Base-by-base conservation (phyloP, 2,113 vertebrate species). In the Mola mola region DNA sequence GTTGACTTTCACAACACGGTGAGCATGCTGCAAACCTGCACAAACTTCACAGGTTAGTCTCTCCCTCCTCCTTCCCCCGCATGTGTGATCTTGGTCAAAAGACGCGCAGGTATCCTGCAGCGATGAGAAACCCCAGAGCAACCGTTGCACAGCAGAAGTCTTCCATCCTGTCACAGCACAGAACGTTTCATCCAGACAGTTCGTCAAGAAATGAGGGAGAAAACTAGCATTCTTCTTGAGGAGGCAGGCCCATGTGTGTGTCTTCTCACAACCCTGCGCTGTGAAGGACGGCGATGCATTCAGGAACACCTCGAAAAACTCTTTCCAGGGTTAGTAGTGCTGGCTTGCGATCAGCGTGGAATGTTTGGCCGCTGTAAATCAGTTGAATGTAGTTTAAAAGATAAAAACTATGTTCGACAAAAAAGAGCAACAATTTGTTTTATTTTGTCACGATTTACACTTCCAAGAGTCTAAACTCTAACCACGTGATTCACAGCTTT, bases 81-180 rank as follows among this genome's bases (percentile, higher is more conserved):
- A n/a, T 7, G 25, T 1, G 33, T 0, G 15, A 24, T 2, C 21
- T 13, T 11, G 3, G 57, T 76, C 59, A 63, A 21, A 74, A 19
- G 37, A 63, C 25, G n/a, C 36, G 20, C 53, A 13, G 36, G n/a
- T 9, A 4, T 6, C n/a, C 17, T 21, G 13, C 1, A 22, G 31
- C 2, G 2, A 38, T 0, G 7, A 5, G 3, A 0, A 2, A 20
- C 50, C 4, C 3, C 5, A 22, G 13, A 22, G 31, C 52, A 25
- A 59, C 51, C 47, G 64, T 19, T 4, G 40, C 36, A 1, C 63
- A 0, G 59, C 55, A 31, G 40, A 36, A 25, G 57, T 55, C 46
- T 51, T 57, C 67, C 81, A 82, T 81, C 72, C 59, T 44, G 62
- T n/a, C 42, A 2, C 25, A 9, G n/a, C 34, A 19, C 42, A 24